Base-by-base conservation (phyloP, 2,113 vertebrate species). In the Prionailurus bengalensis region DNA sequence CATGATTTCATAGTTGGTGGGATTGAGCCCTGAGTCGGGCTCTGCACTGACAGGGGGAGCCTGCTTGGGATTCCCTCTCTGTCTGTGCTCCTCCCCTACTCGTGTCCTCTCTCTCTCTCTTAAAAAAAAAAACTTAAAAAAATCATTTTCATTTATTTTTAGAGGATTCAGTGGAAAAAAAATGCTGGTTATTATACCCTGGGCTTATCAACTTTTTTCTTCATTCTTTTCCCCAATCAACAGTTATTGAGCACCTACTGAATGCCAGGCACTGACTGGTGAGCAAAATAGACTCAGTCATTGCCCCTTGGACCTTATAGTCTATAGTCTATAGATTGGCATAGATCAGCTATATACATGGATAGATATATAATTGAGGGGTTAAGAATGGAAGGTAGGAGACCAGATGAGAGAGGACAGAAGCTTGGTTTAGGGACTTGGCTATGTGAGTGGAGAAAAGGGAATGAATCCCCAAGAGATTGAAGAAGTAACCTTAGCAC, bases 131-230 rank as follows among this genome's bases (percentile, higher is more conserved):
- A 61, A 58, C 55, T 23, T 92, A 78, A 48, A 36, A 27, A 89
- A 15, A 33, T 87, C 4, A 93, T 94, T 83, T 92, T 4, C 14
- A 80, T 66, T 91, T 94, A 74, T 83, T 94, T 97, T 88, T 93
- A 85, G 42, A 91, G 45, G 12, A 95, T 68, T 89, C n/a, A 86
- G 12, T 88, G 25, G 58, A 70, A 92, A 82, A 68, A 83, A 96
- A 51, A 83, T 58, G 25, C 65, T 96, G 61, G 4, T 53, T 91
- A 85, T 63, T 78, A 15, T 97, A 1, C 9, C 15, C 58, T 80
- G 4, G n/a, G 4, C n/a, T 91, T 27, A 80, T 85, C 39, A 74
- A 65, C 10, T 58, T 93, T 71, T 65, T 36, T 66, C 29, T 78
- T 91, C 15, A 48, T 61, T 45, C 29, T 89, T 95, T 71, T 15